Conservation (phyloP, 2,797 vertebrate genomes). For the Characodon lateralis region DNA sequence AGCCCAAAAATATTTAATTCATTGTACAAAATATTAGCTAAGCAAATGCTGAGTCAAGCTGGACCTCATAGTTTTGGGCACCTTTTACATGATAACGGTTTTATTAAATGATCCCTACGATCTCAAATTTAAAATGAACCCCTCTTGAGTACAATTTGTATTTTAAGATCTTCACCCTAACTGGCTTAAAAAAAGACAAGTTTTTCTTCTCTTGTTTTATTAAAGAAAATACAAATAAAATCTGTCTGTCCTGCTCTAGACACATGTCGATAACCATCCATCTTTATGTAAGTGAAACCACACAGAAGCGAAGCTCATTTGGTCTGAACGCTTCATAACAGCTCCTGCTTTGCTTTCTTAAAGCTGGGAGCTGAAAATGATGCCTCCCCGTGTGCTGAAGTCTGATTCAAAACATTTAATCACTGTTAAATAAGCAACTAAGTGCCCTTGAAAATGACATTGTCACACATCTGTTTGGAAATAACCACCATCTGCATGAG, state of each 20-base stretch:
- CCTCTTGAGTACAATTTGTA: not conserved
- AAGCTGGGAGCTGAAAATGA: slow-evolving; percentile 57
- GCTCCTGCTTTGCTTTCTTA: slow-evolving; percentile 53
- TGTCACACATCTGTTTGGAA: slow-evolving; percentile 71
- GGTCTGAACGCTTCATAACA: slow-evolving; percentile 44
- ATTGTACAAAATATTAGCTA: too few relatives aligned
- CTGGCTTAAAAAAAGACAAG: not conserved
- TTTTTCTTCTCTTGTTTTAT: not conserved
- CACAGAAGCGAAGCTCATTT: slow-evolving; percentile 59
- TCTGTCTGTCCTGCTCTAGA: slow-evolving; percentile 31
- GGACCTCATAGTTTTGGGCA: not conserved
- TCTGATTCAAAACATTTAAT: slow-evolving; percentile 68
- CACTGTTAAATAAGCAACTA: slow-evolving; percentile 67
- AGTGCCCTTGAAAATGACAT: slow-evolving; percentile 67
- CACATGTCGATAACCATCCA: slow-evolving; percentile 34
- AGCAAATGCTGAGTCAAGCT: not conserved
- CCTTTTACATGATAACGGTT: not conserved
- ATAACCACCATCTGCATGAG: slow-evolving; percentile 62
- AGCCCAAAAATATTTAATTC: not conserved
- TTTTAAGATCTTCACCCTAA: not conserved
- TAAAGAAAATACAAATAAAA: slow-evolving; percentile 18
- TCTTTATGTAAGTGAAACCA: slow-evolving; percentile 28
- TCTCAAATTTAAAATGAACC: not conserved
- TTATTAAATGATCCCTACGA: not conserved
- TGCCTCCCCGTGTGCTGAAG: slow-evolving; percentile 65